Conservation (phyloP, 2,113 vertebrate genomes). For the Podocnemis expansa region DNA sequence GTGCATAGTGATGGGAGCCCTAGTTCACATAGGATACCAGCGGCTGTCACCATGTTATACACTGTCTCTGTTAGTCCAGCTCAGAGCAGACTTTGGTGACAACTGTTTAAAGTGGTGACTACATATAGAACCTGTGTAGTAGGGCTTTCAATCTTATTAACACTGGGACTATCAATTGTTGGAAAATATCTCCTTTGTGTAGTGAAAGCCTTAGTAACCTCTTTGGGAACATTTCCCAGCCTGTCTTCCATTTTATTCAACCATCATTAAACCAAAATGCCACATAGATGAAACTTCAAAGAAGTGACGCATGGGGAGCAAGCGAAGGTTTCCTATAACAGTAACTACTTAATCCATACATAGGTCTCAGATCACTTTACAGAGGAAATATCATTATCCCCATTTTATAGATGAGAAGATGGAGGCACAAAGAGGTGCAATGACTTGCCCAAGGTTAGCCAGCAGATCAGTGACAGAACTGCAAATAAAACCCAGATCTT, state of each 20-base stretch:
- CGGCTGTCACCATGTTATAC: neutral
- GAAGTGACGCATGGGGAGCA: slow-evolving; percentile 22
- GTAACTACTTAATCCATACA: neutral
- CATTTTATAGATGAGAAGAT: slow-evolving; percentile 23
- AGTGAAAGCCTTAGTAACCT: neutral
- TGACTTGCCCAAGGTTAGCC: accelerated
- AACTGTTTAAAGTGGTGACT: neutral
- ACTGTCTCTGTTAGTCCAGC: neutral
- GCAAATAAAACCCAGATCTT: neutral
- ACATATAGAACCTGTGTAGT: neutral
- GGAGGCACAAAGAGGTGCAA: slow-evolving; percentile 10
- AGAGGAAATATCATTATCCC: neutral
- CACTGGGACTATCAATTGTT: neutral
- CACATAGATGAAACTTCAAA: slow-evolving; percentile 10
- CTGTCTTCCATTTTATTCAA: neutral
- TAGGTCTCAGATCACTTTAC: slow-evolving; percentile 23
- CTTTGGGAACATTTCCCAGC: neutral
- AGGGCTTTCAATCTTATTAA: neutral
- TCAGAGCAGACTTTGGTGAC: neutral
- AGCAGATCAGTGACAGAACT: neutral
- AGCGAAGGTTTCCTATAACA: neutral
- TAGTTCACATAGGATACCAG: accelerated
- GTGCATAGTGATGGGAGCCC: neutral
- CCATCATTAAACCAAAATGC: slow-evolving; percentile 5
- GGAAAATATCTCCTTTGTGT: neutral